Evolutionary conservation across 2,113 vertebrate species (phyloP), one percentile per base, ranked within the genome.

Genomic region (Lipophrys pholis): DNA sequence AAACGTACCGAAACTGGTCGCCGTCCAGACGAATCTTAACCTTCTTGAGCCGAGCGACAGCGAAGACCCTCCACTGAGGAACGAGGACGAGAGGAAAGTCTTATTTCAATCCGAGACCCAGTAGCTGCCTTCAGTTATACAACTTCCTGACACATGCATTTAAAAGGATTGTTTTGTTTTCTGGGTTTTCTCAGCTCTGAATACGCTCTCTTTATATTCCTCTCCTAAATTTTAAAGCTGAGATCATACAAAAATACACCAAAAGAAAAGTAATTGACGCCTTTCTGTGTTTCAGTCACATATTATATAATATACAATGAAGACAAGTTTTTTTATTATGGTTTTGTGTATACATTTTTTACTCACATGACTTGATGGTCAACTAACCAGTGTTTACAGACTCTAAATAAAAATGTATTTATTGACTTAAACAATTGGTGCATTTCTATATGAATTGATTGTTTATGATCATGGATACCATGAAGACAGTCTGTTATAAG

Each of bases 21-120:
- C 87, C 1, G 59, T 89, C 0, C 81, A 77, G 76, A 48, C 11
- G 0, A 89, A 84, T 49, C 70, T 86, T 10, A 78, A 50, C 38
- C 41, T 78, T 39, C 58, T 84, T 36, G 87, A 89, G 69, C 81
- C 73, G 3, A 57, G 72, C 7, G 78, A 81, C 0, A 39, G 38
- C 1, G 72, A 79, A 12, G 83, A 8, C 2, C 41, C 53, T 3
- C 63, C 42, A 2, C 11, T 69, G 61, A 77, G 76, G 21, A 69
- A 41, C 3, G 80, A 83, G 8, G 73, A 80, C 10, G 82, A 78
- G 3, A 79, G n/a, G 63, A 82, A 82, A 9, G 69, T 51, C 41
- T 74, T 9, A 8, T 84, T 84, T 75, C 49, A 69, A 5, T 83
- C 82, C 3, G 45, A 82, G 57, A 69, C 73, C 55, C 52, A 50